Base-by-base conservation (phyloP, 2,797 vertebrate species). In the Amblyopsis hoosieri region DNA sequence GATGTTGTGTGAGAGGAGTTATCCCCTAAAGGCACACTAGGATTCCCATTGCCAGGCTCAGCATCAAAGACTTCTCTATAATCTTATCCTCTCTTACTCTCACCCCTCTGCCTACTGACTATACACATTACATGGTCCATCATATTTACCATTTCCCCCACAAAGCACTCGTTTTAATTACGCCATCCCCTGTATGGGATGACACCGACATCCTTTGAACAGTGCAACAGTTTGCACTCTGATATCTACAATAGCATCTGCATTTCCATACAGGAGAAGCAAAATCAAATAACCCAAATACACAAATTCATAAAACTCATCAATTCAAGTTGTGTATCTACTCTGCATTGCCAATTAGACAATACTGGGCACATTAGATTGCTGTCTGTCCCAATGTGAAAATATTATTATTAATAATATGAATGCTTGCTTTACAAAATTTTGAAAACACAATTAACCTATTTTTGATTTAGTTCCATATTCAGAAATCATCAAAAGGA, bases 1-100 rank as follows among this genome's bases (percentile, higher is more conserved):
- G 90, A 93, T 92, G 90, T 76, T 77, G 81, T 81, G 90, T 85
- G 90, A 87, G 87, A 85, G 82, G 66, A 85, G 82, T 76, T 83
- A 85, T 85, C 77, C 90, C 90, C 91, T 73, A 76, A 89, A 92
- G 91, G 86, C 88, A 72, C 75, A 72, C 78, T 56, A 84, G 74
- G 84, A 90, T 89, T 91, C 89, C 90, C 88, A 89, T 45, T 87
- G 88, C 85, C 79, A 70, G 83, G 78, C 71, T 74, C 75, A 11
- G 79, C 89, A 89, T 92, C 87, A 92, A 93, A 92, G 90, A 58
- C 85, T 85, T 84, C 78, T 77, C 84, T 78, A 78, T 91, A 91
- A 92, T 91, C 88, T 85, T 60, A 81, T 79, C 82, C 85, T 82
- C 80, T 87, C 78, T 84, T 71, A 81, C 84, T 81, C 86, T 85